These are phyloP conservation scores for Diorhabda elongata DNA, from an alignment of 1,140 invertebrate genomes.

Conservation along the genomic window DNA sequence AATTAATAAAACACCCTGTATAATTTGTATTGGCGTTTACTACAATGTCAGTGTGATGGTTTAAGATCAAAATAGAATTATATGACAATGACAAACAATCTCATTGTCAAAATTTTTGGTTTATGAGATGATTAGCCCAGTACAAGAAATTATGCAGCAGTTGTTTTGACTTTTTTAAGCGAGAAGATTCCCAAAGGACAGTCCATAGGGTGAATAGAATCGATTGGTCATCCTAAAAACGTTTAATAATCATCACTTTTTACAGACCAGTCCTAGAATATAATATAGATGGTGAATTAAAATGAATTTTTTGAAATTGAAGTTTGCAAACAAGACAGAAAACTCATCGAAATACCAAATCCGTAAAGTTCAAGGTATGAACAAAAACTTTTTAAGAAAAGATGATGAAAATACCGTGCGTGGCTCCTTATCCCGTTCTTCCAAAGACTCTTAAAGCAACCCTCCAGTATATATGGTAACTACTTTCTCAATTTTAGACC, in stretches of 20 bases:
- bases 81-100: neutral
- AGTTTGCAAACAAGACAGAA: slow-evolving; percentile 23
- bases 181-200: neutral
- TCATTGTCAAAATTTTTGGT: neutral
- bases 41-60: no score
- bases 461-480: slow-evolving; percentile 25
- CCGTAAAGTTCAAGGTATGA: slow-evolving; percentile 16
- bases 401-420: slow-evolving; percentile 5
- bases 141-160: neutral
- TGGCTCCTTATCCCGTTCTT: neutral
- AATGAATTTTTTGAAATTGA: slow-evolving; percentile 34
- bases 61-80: no score
- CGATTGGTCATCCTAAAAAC: no score
- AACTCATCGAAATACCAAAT: neutral
- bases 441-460: neutral
- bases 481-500: slow-evolving; percentile 27
- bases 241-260: neutral
- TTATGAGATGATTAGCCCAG: neutral
- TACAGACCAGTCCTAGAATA: slow-evolving; percentile 22
- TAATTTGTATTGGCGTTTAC: no score
- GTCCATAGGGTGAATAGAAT: neutral
- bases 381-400: slow-evolving; percentile 12
- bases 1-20: no score
- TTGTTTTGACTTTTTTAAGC: neutral
- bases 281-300: slow-evolving; percentile 20